Percentiles rank a stretch among this genome's conserved stretches.
phyloP scores from a whole-genome alignment of 2,797 vertebrate genomes.

The Tarsius wallacei region DNA sequence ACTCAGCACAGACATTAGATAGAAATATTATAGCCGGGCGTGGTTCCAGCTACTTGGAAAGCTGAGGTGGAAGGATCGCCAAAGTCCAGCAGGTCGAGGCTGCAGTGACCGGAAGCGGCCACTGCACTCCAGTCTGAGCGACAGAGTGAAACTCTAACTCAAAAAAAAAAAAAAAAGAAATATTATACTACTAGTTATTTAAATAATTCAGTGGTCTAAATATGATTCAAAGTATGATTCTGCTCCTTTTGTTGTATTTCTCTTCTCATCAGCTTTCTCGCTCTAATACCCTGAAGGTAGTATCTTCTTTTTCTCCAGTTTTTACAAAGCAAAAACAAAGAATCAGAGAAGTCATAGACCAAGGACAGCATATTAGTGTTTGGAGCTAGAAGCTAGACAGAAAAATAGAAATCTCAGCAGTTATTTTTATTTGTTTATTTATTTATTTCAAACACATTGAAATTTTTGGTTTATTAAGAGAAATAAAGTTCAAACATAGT shows the following conservation, averaged over 20 bases:
- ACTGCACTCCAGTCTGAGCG: too few relatives aligned
- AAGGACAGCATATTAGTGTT: background rate
- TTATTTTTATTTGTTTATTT: background rate
- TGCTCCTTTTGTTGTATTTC: background rate
- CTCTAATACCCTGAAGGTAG: background rate
- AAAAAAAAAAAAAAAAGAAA: too few relatives aligned
- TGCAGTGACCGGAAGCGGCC: too few relatives aligned
- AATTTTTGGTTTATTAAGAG: too few relatives aligned
- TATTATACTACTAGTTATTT: background rate
- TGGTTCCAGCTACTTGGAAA: too few relatives aligned
- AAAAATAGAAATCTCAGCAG: background rate
- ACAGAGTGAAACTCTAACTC: too few relatives aligned
- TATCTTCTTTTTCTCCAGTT: background rate
- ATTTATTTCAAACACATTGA: too few relatives aligned
- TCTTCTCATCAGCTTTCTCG: background rate
- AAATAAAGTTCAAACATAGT: too few relatives aligned
- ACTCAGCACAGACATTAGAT: background rate
- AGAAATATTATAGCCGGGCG: background rate
- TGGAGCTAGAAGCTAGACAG: background rate
- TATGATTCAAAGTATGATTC: background rate
- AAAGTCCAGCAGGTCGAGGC: too few relatives aligned
- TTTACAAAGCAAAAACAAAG: slow-evolving; percentile 20
- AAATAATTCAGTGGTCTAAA: background rate
- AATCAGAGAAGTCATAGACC: background rate
- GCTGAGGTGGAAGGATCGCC: too few relatives aligned